Base-by-base conservation (phyloP, 1,140 invertebrate species). In the Mercenaria mercenaria region DNA sequence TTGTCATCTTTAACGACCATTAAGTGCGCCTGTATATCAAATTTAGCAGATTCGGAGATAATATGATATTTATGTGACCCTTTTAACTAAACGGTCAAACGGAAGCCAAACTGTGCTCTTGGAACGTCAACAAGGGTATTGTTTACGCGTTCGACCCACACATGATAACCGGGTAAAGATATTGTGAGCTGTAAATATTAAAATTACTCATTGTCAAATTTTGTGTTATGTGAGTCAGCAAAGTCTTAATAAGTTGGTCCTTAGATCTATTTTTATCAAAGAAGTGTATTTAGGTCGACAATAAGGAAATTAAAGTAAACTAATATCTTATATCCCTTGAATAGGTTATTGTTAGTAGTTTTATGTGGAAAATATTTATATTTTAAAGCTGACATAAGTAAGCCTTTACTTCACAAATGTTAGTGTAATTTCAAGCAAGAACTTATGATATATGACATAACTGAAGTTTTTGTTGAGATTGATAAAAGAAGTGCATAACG, bases 1-100 rank as follows among this genome's bases (percentile, higher is more conserved):
- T 79, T 79, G 76, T 79, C 47, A 79, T 79, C 37, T 23, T 56
- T 2, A 29, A 79, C 41, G 34, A 79, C 47, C 32, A 79, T 79
- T 56, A n/a, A 79, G 76, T 79, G 76, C 76, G 18, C 15, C 32
- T 32, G 29, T 79, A 50, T 79, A 79, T 79, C 76, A 79, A 52
- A 23, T 79, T 79, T 79, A 59, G 11, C 43, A 52, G 47, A 52
- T 52, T n/a, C 47, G 23, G 26, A 56, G 76, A 79, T 79, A 79
- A 50, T 52, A 4, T 52, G 1, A 50, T 34, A 52, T 52, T 79
- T 50, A 79, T 50, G 76, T 56, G 76, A 79, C 43, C 76, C 37
- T 37, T 52, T 52, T 11, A 50, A 50, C 43, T n/a, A 79, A 72
- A 79, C 47, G 76, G 76, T 79, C 76, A 79, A 79, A 79, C 76